Conservation (phyloP, 2,113 vertebrate genomes). For the Dicerorhinus sumatrensis region DNA sequence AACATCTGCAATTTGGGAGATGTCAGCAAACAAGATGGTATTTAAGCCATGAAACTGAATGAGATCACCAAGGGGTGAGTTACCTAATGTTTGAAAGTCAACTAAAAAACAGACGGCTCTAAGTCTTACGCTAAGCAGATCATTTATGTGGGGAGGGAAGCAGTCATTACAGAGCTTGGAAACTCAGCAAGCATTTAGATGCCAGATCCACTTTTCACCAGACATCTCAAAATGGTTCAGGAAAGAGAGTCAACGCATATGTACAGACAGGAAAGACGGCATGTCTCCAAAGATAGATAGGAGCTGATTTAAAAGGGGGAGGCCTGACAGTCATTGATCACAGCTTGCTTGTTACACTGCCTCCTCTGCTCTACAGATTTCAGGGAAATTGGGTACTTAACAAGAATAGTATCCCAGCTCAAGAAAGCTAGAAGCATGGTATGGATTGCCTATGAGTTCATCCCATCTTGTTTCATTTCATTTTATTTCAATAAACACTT, state of each 20-base stretch:
- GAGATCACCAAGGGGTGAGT: conserved; percentile 9
- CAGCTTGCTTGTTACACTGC: not conserved
- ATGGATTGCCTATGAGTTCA: not conserved
- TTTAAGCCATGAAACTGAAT: not conserved
- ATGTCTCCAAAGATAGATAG: not conserved
- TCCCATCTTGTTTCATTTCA: not conserved
- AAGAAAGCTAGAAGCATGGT: not conserved
- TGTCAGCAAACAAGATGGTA: not conserved
- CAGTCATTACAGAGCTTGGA: not conserved
- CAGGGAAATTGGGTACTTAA: not conserved
- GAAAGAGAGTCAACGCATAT: not conserved
- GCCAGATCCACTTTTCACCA: conserved; percentile 50
- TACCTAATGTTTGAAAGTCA: conserved; percentile 13
- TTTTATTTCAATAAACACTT: conserved; percentile 29
- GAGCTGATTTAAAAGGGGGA: not conserved
- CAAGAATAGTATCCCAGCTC: not conserved
- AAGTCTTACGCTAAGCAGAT: conserved; percentile 31
- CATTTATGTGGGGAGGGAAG: conserved; percentile 9
- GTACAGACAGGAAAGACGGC: conserved; percentile 15
- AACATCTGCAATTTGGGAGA: not conserved
- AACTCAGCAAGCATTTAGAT: not conserved
- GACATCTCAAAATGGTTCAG: conserved; percentile 48
- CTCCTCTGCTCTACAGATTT: not conserved
- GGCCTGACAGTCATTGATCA: not conserved
- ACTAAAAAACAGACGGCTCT: not conserved